Evolutionary conservation across 2,113 vertebrate species (phyloP), one percentile per base, ranked within the genome.

Genomic region (Thalassarche chlororhynchos): DNA sequence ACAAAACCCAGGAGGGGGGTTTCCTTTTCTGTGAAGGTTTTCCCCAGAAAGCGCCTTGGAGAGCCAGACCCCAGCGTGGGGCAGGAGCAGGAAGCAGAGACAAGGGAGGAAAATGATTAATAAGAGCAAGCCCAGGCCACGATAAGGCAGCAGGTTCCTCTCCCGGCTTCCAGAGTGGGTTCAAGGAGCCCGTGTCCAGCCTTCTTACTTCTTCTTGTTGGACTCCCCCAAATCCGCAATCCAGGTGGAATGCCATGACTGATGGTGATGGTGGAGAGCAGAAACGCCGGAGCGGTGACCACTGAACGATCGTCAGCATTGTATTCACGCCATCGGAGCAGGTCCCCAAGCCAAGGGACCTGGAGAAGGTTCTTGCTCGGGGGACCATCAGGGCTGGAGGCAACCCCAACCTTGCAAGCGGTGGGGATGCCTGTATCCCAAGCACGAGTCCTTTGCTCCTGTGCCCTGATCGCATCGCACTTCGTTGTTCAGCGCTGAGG

Each of bases 321-420:
- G 0, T 23, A 54, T 47, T 24, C 28, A 38, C 1, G 0, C 38
- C 58, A 34, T 7, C 2, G 2, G 61, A 51, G 72, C 66, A 18
- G 58, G 49, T 54, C 46, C 64, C 51, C 68, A 47, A 36, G 44
- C 82, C 79, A 86, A 44, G 1, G 5, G 31, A 92, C 51, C 40
- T 31, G 72, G n/a, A 74, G 54, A 80, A 94, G 36, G 28, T 83
- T 87, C 64, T 54, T 32, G 36, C 11, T 40, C 25, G 2, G 1
- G 36, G 34, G 64, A 72, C 46, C 24, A 4, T 2, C 44, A 34
- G 51, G n/a, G 31, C 46, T 70, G 40, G 51, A 84, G 32, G n/a
- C 76, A 77, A 72, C 36, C 47, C 66, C 52, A 74, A 42, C 52
- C 95, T 78, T 1, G 3, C 66, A 24, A 46, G 61, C 0, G 1